These are phyloP conservation scores for Mayetiola destructor DNA, from an alignment of 2,888 invertebrate species.

Conservation along the genomic window DNA sequence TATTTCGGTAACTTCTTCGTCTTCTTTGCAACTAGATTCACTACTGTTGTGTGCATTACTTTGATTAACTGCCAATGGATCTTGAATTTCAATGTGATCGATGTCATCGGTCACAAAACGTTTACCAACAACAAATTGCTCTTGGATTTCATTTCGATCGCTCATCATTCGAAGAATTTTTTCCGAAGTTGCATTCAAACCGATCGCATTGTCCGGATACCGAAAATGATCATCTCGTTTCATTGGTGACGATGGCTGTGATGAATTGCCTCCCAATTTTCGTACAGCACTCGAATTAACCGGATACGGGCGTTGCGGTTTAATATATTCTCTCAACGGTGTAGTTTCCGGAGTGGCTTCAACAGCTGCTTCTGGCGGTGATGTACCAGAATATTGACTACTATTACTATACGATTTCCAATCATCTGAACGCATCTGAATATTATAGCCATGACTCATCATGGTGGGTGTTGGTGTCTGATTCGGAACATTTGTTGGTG, in stretches of 20 bases:
- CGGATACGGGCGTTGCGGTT: slow-evolving; percentile 35
- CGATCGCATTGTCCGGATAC: slow-evolving; percentile 30
- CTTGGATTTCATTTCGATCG: slow-evolving; percentile 7
- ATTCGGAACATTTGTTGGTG: slow-evolving; percentile 37
- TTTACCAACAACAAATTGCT: neutral
- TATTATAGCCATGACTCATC: slow-evolving; percentile 23
- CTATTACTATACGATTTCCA: slow-evolving; percentile 34
- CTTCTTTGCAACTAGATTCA: slow-evolving; percentile 8
- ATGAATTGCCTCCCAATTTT: slow-evolving; percentile 42
- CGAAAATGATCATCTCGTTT: slow-evolving; percentile 45
- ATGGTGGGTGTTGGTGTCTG: slow-evolving; percentile 37
- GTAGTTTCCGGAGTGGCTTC: slow-evolving; percentile 84
- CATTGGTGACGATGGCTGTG: slow-evolving; percentile 57
- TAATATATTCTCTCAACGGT: slow-evolving; percentile 48
- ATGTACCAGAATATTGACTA: no score
- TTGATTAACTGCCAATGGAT: neutral
- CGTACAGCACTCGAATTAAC: slow-evolving; percentile 51
- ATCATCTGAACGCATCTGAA: slow-evolving; percentile 16
- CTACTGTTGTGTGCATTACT: neutral
- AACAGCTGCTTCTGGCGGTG: slow-evolving; percentile 74
- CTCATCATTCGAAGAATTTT: neutral
- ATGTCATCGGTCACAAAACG: no score
- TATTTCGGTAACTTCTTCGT: slow-evolving; percentile 14
- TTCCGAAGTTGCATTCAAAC: neutral
- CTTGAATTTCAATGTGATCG: slow-evolving; percentile 2